phyloP scores from a whole-genome alignment of 2,113 vertebrate species.

The Colossoma macropomum region DNA sequence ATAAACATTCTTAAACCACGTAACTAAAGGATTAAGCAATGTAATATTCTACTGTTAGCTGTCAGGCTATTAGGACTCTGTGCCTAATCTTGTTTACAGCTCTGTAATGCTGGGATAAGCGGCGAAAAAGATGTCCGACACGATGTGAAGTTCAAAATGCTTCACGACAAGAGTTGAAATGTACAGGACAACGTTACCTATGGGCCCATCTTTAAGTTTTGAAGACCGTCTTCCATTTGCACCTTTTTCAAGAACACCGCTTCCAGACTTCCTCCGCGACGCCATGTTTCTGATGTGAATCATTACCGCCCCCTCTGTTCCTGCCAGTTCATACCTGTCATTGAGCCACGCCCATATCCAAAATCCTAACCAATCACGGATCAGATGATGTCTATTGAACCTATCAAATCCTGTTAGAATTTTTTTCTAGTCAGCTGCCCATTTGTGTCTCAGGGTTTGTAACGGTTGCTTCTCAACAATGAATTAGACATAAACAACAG shows the following conservation, averaged over 20 bases:
- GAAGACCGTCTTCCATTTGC: constrained; percentile 73
- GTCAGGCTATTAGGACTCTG: no score
- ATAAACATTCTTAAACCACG: no score
- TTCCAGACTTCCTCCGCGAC: constrained; percentile 72
- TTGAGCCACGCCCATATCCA: constrained; percentile 51
- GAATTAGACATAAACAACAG: no score
- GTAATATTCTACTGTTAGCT: not conserved
- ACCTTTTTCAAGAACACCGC: constrained; percentile 65
- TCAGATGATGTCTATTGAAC: not conserved
- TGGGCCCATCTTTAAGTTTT: constrained; percentile 73
- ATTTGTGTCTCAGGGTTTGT: no score
- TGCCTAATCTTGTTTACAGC: not conserved
- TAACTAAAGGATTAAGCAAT: not conserved
- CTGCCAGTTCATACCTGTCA: constrained; percentile 59
- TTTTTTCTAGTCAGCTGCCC: not conserved
- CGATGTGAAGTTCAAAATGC: not conserved
- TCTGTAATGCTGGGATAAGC: not conserved
- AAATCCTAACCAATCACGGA: constrained; percentile 56
- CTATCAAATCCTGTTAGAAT: constrained; percentile 56
- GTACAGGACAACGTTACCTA: constrained; percentile 64
- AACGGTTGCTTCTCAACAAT: no score
- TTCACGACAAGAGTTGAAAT: not conserved
- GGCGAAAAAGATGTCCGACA: not conserved
- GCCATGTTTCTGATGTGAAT: constrained; percentile 75
- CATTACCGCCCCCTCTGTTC: constrained; percentile 58